Percentiles rank a stretch among this genome's conserved stretches.
Conservation (phyloP, 2,113 vertebrate genomes). For the Anthoscopus minutus region DNA sequence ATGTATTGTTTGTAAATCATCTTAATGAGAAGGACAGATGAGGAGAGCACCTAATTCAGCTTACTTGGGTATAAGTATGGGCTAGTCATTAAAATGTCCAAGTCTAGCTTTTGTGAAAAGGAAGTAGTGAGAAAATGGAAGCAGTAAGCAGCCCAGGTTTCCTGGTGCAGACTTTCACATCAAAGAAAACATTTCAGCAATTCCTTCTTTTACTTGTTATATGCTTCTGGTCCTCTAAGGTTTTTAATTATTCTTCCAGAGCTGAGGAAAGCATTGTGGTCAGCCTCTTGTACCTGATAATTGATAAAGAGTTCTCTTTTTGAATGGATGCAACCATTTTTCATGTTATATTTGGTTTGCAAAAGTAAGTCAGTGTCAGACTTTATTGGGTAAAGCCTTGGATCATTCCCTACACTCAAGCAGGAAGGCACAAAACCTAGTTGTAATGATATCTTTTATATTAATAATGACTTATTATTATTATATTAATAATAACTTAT, state of each 20-base stretch:
- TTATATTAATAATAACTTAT: background rate
- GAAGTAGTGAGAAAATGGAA: background rate
- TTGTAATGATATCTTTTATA: background rate
- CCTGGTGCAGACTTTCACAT: background rate
- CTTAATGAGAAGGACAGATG: background rate
- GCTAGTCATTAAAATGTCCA: background rate
- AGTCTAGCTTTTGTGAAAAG: background rate
- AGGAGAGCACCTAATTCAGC: background rate
- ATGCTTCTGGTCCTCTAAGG: background rate
- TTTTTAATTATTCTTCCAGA: background rate
- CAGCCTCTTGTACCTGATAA: background rate
- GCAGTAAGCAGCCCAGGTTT: fast-evolving
- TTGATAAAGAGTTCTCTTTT: background rate
- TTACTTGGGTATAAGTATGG: background rate
- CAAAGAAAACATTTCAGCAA: background rate
- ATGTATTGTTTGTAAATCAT: background rate
- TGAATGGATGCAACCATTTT: background rate
- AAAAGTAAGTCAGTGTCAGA: background rate
- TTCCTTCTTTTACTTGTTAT: background rate
- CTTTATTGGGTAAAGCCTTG: background rate
- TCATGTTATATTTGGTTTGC: background rate
- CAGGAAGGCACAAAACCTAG: background rate
- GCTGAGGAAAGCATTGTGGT: background rate
- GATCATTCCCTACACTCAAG: background rate
- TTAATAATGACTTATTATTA: too few species aligned